Evolutionary conservation across 2,797 vertebrate genomes (phyloP).

Genomic region (Mormyrus proboscirostris): DNA sequence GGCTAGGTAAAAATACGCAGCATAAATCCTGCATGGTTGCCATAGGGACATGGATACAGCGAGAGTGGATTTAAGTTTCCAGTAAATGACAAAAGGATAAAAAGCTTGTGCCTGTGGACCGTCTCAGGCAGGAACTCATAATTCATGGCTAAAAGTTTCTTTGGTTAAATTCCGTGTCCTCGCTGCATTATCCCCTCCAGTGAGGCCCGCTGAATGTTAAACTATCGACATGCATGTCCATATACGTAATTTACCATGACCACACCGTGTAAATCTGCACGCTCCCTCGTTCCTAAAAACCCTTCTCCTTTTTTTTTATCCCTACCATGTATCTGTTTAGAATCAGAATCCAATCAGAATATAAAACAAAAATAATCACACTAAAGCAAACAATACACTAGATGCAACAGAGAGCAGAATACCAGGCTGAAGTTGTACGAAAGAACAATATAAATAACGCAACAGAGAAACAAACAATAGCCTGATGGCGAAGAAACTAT

Average conservation of each 20-base stretch:
- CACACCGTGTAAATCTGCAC: background rate
- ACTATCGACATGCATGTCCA: background rate
- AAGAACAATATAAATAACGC: background rate
- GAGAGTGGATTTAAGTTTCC: conserved; percentile 14
- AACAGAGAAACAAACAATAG: background rate
- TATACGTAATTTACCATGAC: background rate
- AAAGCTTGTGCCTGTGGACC: background rate
- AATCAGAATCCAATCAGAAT: background rate
- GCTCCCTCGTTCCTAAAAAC: background rate
- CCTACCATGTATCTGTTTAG: background rate
- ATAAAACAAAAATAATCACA: background rate
- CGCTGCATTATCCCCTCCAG: background rate
- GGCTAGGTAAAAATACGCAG: background rate
- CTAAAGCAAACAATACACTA: background rate
- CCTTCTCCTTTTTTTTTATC: background rate
- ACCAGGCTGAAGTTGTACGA: background rate
- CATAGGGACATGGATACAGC: background rate
- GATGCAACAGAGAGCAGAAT: background rate
- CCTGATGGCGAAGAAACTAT: background rate
- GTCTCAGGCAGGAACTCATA: background rate
- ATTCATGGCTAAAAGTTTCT: background rate
- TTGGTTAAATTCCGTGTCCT: background rate
- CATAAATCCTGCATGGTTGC: background rate
- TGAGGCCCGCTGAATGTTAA: background rate
- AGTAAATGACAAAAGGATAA: background rate